Base-by-base conservation (phyloP, 2,888 invertebrate genomes). In the Strigamia maritima region DNA sequence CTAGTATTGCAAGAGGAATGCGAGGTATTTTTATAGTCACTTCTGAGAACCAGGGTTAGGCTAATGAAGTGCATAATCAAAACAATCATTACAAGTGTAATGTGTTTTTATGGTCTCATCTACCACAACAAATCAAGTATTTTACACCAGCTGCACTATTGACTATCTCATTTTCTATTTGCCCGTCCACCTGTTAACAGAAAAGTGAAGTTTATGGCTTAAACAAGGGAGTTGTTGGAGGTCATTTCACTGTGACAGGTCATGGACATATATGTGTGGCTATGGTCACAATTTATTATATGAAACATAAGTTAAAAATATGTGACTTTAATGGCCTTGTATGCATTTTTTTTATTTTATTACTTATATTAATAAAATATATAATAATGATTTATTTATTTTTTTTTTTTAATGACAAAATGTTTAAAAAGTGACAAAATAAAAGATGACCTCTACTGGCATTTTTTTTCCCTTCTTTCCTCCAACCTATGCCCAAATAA, bases 191-290 rank as follows among this genome's bases (percentile, higher is more conserved):
- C 60, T 60, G 60, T 60, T 60, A 60, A n/a, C 60, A 16, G n/a
- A 19, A 49, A 60, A 60, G 60, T 60, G 22, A 60, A 60, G 60
- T 60, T 60, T 60, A 60, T 60, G 60, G 60, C 60, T 60, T 19
- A 2, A 60, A 60, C 60, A 49, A 6, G 49, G 49, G 49, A 49
- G 49, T n/a, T n/a, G 14, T 60, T 60, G 60, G 60, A 60, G 60
- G 60, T 60, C 60, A 60, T 60, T 60, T 60, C 19, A 60, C 60
- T 60, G 60, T 60, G 60, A 60, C 60, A 60, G 60, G 60, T 60
- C 60, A 60, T 60, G 60, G 60, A 60, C 60, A n/a, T 60, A 19
- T 60, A 16, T 31, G 49, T 49, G 60, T 60, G 60, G 16, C 60
- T 60, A 19, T 60, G 60, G 60, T 19, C 60, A 60, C 60, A 60